Conservation (phyloP, 2,888 invertebrate species). For the Drosophila mimica region DNA sequence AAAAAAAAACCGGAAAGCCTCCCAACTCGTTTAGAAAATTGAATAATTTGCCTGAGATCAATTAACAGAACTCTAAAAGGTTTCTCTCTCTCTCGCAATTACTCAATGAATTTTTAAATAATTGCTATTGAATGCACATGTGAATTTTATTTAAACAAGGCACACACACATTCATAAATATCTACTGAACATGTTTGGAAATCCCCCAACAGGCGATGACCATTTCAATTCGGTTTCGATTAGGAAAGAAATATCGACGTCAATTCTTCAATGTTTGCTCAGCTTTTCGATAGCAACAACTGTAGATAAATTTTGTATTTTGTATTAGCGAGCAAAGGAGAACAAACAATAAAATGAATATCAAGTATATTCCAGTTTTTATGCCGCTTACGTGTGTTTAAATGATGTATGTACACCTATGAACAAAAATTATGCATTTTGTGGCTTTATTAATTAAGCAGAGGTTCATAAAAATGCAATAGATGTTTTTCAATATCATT, state of each 20-base stretch:
- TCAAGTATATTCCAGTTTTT: conserved; percentile 58
- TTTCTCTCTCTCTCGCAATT: not conserved
- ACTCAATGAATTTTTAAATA: conserved; percentile 39
- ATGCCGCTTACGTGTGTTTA: conserved; percentile 19
- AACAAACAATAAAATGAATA: conserved; percentile 19
- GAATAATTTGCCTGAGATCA: not conserved
- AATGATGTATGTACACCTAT: not conserved
- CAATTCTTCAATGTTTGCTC: conserved; percentile 8
- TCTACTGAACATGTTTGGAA: conserved; percentile 25
- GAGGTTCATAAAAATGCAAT: not conserved
- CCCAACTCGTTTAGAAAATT: conserved; percentile 11
- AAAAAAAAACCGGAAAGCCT: conserved; percentile 3
- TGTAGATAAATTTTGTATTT: conserved; percentile 5
- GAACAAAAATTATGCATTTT: conserved; percentile 6
- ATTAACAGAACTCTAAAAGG: not conserved
- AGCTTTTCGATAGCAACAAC: conserved; percentile 15
- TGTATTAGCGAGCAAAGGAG: conserved; percentile 7
- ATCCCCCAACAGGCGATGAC: conserved; percentile 37
- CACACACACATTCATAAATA: not conserved
- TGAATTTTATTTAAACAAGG: conserved; percentile 4
- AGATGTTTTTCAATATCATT: not conserved
- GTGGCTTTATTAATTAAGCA: conserved; percentile 27
- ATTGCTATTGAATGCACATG: conserved; percentile 33
- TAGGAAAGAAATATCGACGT: conserved; percentile 1
- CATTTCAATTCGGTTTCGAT: conserved; percentile 27